A percentile compares a stretch with the other conserved stretches of the same genome.
Evolutionary conservation across 2,113 vertebrate genomes (phyloP).

Genomic region (Neogobius melanostomus): DNA sequence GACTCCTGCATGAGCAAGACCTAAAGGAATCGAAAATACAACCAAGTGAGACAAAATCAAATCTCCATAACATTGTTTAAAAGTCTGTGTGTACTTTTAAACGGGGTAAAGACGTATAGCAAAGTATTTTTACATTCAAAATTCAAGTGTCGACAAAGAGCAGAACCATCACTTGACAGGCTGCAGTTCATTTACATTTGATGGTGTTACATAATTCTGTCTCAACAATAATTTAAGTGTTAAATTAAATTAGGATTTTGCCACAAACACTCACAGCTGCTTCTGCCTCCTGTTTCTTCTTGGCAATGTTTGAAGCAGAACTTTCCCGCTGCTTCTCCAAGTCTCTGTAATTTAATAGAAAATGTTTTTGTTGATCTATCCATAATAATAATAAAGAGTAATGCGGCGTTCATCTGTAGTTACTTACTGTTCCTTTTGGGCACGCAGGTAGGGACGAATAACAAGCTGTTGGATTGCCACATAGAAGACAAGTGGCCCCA

Average conservation of each 20-base stretch:
- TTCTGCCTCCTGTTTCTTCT: conserved; percentile 95
- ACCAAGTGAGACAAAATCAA: conserved; percentile 6
- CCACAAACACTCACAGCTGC: conserved; percentile 83
- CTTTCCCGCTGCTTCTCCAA: conserved; percentile 92
- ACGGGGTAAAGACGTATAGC: too few relatives aligned
- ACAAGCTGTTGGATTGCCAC: conserved; percentile 90
- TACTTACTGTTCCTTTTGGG: conserved; percentile 94
- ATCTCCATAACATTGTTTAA: not conserved
- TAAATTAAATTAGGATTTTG: conserved; percentile 8
- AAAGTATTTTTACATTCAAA: too few relatives aligned
- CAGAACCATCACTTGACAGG: conserved; percentile 21
- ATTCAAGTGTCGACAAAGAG: too few relatives aligned
- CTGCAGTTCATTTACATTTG: conserved; percentile 20
- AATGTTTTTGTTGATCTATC: conserved; percentile 41
- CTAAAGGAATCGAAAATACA: conserved; percentile 64
- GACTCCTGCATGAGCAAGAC: conserved; percentile 97
- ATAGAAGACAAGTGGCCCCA: conserved; percentile 91
- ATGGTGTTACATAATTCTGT: conserved; percentile 2
- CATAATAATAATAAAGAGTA: conserved; percentile 21
- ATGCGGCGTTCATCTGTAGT: conserved; percentile 25
- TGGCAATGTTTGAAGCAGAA: conserved; percentile 84
- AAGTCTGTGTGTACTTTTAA: not conserved
- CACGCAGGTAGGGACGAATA: conserved; percentile 91
- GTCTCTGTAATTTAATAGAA: conserved; percentile 78
- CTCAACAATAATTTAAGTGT: conserved; percentile 22